Percentiles rank a stretch among this genome's conserved stretches.
phyloP scores from a whole-genome alignment of 2,797 vertebrate genomes.

The Sorex maritimensis region DNA sequence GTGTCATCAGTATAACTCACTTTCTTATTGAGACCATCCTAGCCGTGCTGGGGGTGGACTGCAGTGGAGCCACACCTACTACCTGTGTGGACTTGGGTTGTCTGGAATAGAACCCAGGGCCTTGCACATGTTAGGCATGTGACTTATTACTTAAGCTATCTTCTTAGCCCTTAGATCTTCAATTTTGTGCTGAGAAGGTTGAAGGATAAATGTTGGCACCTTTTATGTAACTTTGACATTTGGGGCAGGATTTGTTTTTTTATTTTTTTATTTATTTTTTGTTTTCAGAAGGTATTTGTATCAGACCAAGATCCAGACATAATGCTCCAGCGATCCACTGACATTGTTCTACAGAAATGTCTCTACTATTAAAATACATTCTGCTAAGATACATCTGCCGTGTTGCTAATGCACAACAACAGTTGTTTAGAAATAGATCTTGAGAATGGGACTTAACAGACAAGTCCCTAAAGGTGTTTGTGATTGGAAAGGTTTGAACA shows the following conservation, averaged over 20 bases:
- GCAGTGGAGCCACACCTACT: no score
- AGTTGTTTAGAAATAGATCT: not conserved
- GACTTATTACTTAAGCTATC: no score
- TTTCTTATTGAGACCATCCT: no score
- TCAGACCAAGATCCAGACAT: constrained; percentile 49
- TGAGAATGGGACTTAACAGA: not conserved
- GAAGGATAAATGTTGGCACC: not conserved
- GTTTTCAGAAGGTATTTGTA: constrained; percentile 18
- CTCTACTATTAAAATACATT: constrained; percentile 26
- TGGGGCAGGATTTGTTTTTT: not conserved
- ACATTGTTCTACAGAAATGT: constrained; percentile 56
- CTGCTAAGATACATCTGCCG: not conserved
- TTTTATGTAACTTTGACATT: constrained; percentile 69
- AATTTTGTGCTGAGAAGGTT: constrained; percentile 47
- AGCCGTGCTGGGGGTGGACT: no score
- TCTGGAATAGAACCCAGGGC: no score
- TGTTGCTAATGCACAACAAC: not conserved
- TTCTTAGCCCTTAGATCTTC: not conserved
- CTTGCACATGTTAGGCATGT: no score
- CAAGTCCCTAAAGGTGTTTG: not conserved
- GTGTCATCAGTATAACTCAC: not conserved
- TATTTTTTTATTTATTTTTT: not conserved
- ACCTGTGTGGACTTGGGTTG: no score
- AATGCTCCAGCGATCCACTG: constrained; percentile 2
- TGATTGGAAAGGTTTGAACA: not conserved